phyloP scores from a whole-genome alignment of 2,113 vertebrate genomes.

The Dasyurus viverrinus region DNA sequence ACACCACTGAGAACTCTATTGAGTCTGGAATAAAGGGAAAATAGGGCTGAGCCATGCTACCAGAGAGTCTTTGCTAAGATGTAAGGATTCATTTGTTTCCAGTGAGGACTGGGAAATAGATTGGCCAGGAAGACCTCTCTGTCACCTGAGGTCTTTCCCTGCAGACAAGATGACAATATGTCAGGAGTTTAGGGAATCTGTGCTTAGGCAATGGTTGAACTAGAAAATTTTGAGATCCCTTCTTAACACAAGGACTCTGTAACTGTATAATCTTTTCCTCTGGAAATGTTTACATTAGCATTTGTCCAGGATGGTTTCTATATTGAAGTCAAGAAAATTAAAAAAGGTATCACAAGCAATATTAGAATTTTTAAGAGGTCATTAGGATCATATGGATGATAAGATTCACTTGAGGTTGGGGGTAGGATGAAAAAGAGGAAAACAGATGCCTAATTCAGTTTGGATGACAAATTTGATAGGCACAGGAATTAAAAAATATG shows the following conservation, averaged over 20 bases:
- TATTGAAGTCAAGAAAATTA: neutral
- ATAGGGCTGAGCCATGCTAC: neutral
- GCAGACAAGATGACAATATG: neutral
- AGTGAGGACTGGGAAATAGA: neutral
- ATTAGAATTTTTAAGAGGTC: neutral
- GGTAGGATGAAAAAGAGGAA: neutral
- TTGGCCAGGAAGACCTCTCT: neutral
- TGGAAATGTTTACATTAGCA: accelerated
- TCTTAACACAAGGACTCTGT: neutral
- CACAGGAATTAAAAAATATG: neutral
- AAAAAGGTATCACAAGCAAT: too few species aligned
- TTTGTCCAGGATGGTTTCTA: neutral
- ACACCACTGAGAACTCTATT: neutral
- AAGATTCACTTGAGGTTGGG: neutral
- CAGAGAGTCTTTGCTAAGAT: neutral
- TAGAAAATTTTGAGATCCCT: neutral
- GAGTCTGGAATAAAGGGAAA: neutral
- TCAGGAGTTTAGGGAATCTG: neutral
- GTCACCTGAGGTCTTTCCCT: neutral
- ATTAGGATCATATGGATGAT: neutral
- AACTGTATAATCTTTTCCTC: neutral
- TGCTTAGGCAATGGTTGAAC: neutral
- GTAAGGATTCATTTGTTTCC: neutral
- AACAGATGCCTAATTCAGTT: neutral
- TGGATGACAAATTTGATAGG: neutral